Evolutionary conservation across 1,140 invertebrate genomes (phyloP).

Genomic region (Contarinia nasturtii): DNA sequence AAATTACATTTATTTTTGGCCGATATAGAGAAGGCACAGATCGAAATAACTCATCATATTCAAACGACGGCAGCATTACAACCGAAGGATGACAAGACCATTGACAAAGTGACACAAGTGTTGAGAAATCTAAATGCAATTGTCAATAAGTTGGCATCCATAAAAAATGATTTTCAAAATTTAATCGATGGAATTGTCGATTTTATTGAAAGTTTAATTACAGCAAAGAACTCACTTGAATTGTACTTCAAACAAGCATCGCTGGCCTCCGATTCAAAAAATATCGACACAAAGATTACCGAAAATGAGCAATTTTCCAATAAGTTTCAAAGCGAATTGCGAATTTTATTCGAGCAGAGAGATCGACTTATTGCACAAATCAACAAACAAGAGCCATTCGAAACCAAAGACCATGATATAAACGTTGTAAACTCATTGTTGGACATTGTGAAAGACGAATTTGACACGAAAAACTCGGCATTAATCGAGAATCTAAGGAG

Average conservation of each 20-base stretch:
- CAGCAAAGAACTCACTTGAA: conserved; percentile 17
- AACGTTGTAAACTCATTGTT: conserved; percentile 44
- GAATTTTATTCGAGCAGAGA: conserved; percentile 22
- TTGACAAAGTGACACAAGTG: conserved; percentile 40
- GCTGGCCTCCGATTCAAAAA: conserved; percentile 2
- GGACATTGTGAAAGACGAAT: conserved; percentile 24
- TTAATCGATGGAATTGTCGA: conserved; percentile 43
- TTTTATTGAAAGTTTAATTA: conserved; percentile 17
- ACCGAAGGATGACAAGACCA: conserved; percentile 35
- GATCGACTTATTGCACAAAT: conserved; percentile 21
- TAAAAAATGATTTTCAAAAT: conserved; percentile 51
- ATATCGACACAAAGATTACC: conserved; percentile 14
- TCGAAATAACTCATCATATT: conserved; percentile 49
- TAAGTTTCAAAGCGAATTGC: conserved; percentile 23
- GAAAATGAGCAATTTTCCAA: conserved; percentile 23
- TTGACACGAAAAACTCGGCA: conserved; percentile 27
- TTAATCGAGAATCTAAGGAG: conserved; percentile 24
- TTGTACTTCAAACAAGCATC: conserved; percentile 11
- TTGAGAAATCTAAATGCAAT: conserved; percentile 20
- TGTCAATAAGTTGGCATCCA: conserved; percentile 35
- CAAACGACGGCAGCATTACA: conserved; percentile 30
- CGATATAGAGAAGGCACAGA: conserved; percentile 49
- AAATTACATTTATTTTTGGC: conserved; percentile 37
- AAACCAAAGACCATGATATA: conserved; percentile 44
- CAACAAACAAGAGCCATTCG: conserved; percentile 40